phyloP scores from a whole-genome alignment of 2,113 vertebrate species.

The Anolis carolinensis region DNA sequence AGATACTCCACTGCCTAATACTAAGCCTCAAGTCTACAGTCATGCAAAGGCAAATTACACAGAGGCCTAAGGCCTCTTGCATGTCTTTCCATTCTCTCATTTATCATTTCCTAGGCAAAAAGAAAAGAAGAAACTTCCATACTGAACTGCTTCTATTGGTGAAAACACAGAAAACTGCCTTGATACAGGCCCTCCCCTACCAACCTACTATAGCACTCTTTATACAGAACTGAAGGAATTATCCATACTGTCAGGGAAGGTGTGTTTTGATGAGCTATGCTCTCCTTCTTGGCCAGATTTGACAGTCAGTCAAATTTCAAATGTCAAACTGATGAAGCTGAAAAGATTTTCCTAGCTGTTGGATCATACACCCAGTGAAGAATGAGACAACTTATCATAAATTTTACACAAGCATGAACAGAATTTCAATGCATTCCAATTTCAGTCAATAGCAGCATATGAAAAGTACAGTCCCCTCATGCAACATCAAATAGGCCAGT shows the following conservation, averaged over 20 bases:
- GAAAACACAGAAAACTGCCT: background rate
- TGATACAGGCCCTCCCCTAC: background rate
- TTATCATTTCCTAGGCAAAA: background rate
- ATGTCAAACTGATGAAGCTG: background rate
- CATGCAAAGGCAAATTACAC: background rate
- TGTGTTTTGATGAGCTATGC: background rate
- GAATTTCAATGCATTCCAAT: background rate
- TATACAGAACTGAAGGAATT: background rate
- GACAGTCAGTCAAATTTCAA: background rate
- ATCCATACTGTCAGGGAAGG: background rate
- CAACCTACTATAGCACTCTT: background rate
- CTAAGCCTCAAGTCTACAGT: background rate
- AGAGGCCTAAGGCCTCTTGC: background rate
- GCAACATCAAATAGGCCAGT: background rate
- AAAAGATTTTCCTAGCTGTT: background rate
- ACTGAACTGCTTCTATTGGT: background rate
- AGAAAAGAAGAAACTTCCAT: background rate
- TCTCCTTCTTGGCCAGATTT: background rate
- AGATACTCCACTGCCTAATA: too few species aligned
- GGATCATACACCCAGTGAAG: background rate
- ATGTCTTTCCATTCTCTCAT: background rate
- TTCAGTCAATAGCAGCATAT: background rate
- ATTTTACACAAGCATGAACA: background rate
- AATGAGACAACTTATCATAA: background rate
- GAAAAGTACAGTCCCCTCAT: background rate